These are phyloP conservation scores for Cyclargus thomasi DNA, from an alignment of 1,140 invertebrate species.

Conservation along the genomic window DNA sequence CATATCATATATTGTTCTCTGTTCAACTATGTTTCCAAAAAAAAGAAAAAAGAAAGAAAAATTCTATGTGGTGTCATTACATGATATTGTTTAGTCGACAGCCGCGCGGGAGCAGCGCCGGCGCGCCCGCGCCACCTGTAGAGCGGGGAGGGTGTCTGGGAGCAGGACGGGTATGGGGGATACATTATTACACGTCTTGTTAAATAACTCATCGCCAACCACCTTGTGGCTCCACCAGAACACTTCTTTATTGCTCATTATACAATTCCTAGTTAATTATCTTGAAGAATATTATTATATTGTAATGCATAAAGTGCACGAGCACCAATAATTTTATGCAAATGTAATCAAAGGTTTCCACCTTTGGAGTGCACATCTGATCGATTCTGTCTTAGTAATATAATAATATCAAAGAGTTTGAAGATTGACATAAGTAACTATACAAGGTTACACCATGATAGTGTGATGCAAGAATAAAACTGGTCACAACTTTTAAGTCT, in stretches of 20 bases:
- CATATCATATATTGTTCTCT: slow-evolving; percentile 59
- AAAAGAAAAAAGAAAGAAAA: slow-evolving; percentile 62
- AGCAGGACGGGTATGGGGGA: slow-evolving; percentile 42
- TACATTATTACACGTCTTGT: slow-evolving; percentile 33
- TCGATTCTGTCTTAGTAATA: slow-evolving; percentile 5
- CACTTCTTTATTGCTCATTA: slow-evolving; percentile 4
- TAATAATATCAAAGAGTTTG: slow-evolving; percentile 21
- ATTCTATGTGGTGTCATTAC: slow-evolving; percentile 66
- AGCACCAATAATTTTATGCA: neutral
- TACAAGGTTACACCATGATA: neutral
- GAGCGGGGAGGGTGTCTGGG: slow-evolving; percentile 44
- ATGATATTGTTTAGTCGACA: slow-evolving; percentile 55
- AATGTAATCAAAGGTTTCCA: neutral
- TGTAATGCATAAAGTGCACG: neutral
- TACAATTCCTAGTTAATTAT: neutral
- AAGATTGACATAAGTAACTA: slow-evolving; percentile 15
- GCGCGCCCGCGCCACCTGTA: slow-evolving; percentile 45
- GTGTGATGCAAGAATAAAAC: neutral
- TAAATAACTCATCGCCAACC: slow-evolving; percentile 16
- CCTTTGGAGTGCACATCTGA: neutral
- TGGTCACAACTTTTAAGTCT: neutral
- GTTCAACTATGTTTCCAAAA: slow-evolving; percentile 62
- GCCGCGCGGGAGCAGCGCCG: slow-evolving; percentile 39
- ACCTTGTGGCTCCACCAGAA: neutral
- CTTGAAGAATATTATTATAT: neutral